Evolutionary conservation across 2,888 invertebrate genomes (phyloP).

Genomic region (Eupithecia pulchellata): DNA sequence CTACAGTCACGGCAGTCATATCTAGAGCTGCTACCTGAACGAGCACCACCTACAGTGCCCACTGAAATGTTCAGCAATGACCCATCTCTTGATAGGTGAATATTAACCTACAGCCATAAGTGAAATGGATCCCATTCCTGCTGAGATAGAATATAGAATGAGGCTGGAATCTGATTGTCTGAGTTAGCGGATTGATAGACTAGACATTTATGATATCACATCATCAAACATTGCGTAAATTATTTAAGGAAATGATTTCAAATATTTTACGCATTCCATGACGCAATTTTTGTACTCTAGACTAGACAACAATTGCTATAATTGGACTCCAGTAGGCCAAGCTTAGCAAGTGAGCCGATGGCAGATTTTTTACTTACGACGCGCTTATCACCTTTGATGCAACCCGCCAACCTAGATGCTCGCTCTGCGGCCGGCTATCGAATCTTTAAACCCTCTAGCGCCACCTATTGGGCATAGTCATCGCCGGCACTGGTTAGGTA

Average conservation of each 20-base stretch:
- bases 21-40: conserved; percentile 92
- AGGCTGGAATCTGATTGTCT: background rate
- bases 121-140: background rate
- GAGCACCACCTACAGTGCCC: conserved; percentile 95
- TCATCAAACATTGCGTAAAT: background rate
- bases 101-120: background rate
- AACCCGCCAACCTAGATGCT: background rate
- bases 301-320: no score
- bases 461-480: background rate
- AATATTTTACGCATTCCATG: no score
- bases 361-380: no score
- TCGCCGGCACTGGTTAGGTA: background rate
- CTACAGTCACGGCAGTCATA: conserved; percentile 93
- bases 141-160: background rate
- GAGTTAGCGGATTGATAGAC: background rate
- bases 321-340: no score
- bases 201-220: background rate
- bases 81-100: conserved; percentile 91
- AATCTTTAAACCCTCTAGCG: no score
- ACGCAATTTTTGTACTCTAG: no score
- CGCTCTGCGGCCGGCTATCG: background rate
- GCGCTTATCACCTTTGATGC: no score
- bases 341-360: no score
- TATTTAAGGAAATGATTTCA: background rate
- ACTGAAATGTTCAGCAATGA: conserved; percentile 98